phyloP scores from a whole-genome alignment of 2,888 invertebrate species.

The Scaptodrosophila latifasciaeformis region DNA sequence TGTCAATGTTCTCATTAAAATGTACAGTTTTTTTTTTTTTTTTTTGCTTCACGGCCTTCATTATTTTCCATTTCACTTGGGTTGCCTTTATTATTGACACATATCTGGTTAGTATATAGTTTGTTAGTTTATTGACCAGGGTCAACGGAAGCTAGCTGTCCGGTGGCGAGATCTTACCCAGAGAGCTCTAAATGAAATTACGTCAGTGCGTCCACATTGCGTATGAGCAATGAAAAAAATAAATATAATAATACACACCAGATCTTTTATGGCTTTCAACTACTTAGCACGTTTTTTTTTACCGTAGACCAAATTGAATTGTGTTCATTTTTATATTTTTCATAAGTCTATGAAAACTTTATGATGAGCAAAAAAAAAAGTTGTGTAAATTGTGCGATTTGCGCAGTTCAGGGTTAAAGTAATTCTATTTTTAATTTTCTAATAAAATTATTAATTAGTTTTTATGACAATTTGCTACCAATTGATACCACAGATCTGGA shows the following conservation, averaged over 20 bases:
- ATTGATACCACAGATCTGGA: too few relatives aligned
- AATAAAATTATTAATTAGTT: too few relatives aligned
- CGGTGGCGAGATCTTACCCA: background rate
- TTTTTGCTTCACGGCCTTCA: too few relatives aligned
- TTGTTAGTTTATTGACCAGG: conserved; percentile 54
- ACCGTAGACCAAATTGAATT: conserved; percentile 16
- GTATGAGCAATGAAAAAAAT: conserved; percentile 43
- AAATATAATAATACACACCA: conserved; percentile 27
- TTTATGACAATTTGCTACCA: too few relatives aligned
- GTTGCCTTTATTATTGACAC: conserved; percentile 36
- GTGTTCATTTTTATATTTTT: conserved; percentile 11
- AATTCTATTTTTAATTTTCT: too few relatives aligned
- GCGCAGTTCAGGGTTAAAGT: background rate
- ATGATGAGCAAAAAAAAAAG: background rate
- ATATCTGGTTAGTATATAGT: conserved; percentile 31
- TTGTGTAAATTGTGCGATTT: background rate
- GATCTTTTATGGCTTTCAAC: conserved; percentile 37
- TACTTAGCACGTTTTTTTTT: conserved; percentile 42
- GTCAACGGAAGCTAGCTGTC: conserved; percentile 56
- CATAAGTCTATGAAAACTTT: background rate
- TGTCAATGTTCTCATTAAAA: background rate
- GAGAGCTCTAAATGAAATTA: conserved; percentile 30
- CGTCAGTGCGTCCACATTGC: conserved; percentile 47
- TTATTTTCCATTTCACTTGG: too few relatives aligned
- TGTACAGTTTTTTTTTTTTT: too few relatives aligned